A percentile compares a stretch with the other conserved stretches of the same genome.
phyloP scores from a whole-genome alignment of 2,113 vertebrate genomes.

The Octodon degus region DNA sequence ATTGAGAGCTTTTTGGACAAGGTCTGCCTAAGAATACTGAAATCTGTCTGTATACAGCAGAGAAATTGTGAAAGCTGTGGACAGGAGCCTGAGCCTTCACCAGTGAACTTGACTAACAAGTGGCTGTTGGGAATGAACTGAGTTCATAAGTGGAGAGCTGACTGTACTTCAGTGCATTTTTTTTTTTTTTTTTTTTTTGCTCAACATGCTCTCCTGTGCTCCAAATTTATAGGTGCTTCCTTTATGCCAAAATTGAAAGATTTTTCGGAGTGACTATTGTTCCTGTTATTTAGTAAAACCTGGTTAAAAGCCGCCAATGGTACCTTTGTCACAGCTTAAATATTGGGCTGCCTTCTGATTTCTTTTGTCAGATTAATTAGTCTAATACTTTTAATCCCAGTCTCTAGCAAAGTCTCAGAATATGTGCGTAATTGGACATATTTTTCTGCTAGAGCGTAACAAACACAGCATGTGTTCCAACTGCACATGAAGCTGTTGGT shows the following conservation, averaged over 20 bases:
- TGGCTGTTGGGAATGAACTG: no score
- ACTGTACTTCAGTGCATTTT: no score
- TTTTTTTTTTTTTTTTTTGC: no score
- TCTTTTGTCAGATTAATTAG: neutral
- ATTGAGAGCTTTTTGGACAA: no score
- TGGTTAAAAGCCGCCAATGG: neutral
- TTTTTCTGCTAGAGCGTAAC: neutral
- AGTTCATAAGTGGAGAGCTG: no score
- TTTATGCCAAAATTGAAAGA: neutral
- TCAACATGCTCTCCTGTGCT: no score
- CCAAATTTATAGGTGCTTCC: neutral
- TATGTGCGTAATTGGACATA: neutral
- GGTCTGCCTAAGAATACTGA: no score
- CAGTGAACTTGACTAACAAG: no score
- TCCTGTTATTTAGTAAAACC: neutral
- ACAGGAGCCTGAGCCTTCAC: no score
- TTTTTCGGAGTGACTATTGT: neutral
- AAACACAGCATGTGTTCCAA: neutral
- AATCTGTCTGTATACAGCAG: no score
- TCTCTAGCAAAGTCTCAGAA: neutral
- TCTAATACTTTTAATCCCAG: neutral
- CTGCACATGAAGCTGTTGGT: neutral
- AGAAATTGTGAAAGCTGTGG: no score
- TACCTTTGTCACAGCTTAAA: neutral
- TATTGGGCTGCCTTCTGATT: neutral